phyloP scores from a whole-genome alignment of 2,113 vertebrate species.

The Dasyornis broadbenti region DNA sequence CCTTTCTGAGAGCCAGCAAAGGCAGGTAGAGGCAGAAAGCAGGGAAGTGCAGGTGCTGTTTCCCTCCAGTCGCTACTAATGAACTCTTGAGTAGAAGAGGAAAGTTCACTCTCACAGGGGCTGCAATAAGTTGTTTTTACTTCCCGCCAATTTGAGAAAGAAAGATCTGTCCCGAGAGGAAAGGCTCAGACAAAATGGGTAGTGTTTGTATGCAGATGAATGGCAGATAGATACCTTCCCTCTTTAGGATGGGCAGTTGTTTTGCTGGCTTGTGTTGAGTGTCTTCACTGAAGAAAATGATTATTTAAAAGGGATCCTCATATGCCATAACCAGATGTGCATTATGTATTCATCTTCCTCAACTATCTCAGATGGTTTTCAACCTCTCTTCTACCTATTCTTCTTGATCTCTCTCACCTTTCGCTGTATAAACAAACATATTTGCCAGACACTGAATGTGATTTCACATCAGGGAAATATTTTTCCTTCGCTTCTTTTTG shows the following conservation, averaged over 20 bases:
- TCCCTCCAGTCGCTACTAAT: not conserved
- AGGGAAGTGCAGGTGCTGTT: not conserved
- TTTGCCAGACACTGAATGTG: not conserved
- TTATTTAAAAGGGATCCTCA: not conserved
- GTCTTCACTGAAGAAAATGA: fast-evolving
- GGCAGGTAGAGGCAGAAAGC: not conserved
- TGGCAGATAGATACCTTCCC: not conserved
- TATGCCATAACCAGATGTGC: not conserved
- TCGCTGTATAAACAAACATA: not conserved
- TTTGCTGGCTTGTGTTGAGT: not conserved
- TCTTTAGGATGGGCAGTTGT: not conserved
- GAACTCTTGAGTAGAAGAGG: not conserved
- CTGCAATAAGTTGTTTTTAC: not conserved
- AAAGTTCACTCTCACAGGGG: not conserved
- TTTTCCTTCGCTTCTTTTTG: not conserved
- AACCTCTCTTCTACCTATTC: not conserved
- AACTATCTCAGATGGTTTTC: not conserved
- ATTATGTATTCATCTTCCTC: not conserved
- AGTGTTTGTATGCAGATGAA: not conserved
- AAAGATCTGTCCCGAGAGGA: not conserved
- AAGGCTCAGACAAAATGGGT: not conserved
- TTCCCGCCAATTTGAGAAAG: not conserved
- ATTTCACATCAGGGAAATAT: not conserved
- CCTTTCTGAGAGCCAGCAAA: not conserved
- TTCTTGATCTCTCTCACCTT: not conserved